Base-by-base conservation (phyloP, 2,797 vertebrate species). In the Anabacerthia variegaticeps region DNA sequence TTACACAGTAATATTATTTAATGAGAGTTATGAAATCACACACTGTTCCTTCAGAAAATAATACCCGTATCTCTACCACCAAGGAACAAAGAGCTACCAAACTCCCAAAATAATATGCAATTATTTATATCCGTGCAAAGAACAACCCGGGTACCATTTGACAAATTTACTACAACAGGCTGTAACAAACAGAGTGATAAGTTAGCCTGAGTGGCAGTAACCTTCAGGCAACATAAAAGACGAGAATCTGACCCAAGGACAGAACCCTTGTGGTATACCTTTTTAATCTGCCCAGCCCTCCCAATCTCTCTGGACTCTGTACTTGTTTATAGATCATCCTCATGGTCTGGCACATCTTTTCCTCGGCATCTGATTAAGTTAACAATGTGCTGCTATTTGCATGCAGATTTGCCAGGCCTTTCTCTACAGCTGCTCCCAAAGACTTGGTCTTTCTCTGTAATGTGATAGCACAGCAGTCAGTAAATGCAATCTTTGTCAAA, bases 341-440 rank as follows among this genome's bases (percentile, higher is more conserved):
- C 94, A 90, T 96, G 97, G 97, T 96, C 97, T 98, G 98, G 97
- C 98, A 97, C 98, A 98, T 98, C 98, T 98, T 98, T 98, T 99
- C 98, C 98, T 98, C 98, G 98, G 99, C 99, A 99, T 99, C 99
- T 99, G 99, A 99, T 99, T 99, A 99, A 99, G 99, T 99, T 99
- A 99, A 99, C 99, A 99, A 99, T 99, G 99, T 99, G 98, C 98
- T 99, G 99, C 99, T 99, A 99, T 99, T 99, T 99, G 99, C 99
- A 99, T 99, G 99, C 98, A 99, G 99, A 99, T 99, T 99, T 99
- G 98, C 98, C 97, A 98, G 98, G 98, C 98, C 98, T 98, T 98
- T 98, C 98, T 98, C 98, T 98, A 98, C 98, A 98, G 98, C 98
- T 98, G 98, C 98, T 98, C 98, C 98, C 98, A 92, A 98, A 99